phyloP scores from a whole-genome alignment of 2,888 invertebrate species.

The Molanna angustata region DNA sequence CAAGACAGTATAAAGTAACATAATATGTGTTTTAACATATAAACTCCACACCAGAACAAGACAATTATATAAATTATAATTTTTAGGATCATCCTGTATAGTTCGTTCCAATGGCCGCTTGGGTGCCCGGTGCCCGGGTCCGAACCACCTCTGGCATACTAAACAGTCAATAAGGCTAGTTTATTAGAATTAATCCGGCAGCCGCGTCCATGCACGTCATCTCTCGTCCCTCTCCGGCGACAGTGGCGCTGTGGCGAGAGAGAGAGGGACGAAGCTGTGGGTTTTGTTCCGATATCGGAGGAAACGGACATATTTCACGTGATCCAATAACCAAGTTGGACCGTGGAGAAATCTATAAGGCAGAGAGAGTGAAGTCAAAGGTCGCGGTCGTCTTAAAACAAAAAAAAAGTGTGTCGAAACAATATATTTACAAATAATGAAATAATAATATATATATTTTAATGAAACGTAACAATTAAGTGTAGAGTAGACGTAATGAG shows the following conservation, averaged over 20 bases:
- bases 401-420: too few relatives aligned
- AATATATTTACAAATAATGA: too few relatives aligned
- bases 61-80: not conserved
- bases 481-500: too few relatives aligned
- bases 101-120: constrained; percentile 17
- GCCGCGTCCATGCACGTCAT: too few relatives aligned
- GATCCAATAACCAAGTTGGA: constrained; percentile 24
- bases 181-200: constrained; percentile 28
- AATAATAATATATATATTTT: too few relatives aligned
- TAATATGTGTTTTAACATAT: not conserved
- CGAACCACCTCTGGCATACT: constrained; percentile 23
- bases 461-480: too few relatives aligned
- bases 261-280: constrained; percentile 1
- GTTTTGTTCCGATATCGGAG: constrained; percentile 3
- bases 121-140: constrained; percentile 2
- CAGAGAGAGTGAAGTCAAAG: too few relatives aligned
- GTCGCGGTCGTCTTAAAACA: too few relatives aligned
- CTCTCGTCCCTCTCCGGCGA: not conserved
- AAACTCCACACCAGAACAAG: not conserved
- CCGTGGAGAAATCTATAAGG: too few relatives aligned
- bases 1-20: not conserved
- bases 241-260: not conserved
- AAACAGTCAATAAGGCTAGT: constrained; percentile 28
- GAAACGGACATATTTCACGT: constrained; percentile 26
- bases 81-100: constrained; percentile 6